Base-by-base conservation (phyloP, 64 coral and sea anemone genomes). In the Porites australiensis region DNA sequence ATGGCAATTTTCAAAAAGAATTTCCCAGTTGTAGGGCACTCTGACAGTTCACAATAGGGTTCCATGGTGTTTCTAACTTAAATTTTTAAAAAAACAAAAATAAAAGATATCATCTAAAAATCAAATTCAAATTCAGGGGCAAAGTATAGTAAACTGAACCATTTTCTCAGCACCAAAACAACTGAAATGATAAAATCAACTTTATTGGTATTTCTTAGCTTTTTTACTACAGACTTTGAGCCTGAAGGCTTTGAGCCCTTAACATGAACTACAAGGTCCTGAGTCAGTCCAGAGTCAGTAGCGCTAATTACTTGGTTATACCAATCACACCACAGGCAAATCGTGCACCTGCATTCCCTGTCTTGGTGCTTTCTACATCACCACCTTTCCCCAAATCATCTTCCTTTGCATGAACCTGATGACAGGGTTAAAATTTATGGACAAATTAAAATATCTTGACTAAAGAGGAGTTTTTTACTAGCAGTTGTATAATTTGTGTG, bases 321-420 rank as follows among this genome's bases (percentile, higher is more conserved):
- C 94, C 94, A 65, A 95, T 95, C 11, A 95, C 94, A 13, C 81
- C 94, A 95, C 94, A 95, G 18, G 88, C 94, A 50, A 88, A 18
- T 65, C 94, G 94, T 18, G 82, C 66, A 44, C 94, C 94, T 75
- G 94, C 94, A 88, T 95, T 89, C 6, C 94, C 94, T 19, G 94
- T 95, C 48, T 89, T 95, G 11, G 70, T 51, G 55, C 94, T 95
- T 70, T 95, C 94, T 1, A 91, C 94, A 68, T 91, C 74, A 16
- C 89, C 94, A 66, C 94, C 94, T 74, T 83, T 89, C 8, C 93
- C 93, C 73, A 95, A 75, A 61, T 95, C 93, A 86, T 95, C 93
- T 20, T 70, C 64, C 52, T 84, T 89, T 6, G 70, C 93, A 86
- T 95, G 93, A 44, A 95, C 93, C 93, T 95, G 19, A 21, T 81